Evolutionary conservation across 2,797 vertebrate species (phyloP).

Genomic region (Sphaeramia orbicularis): DNA sequence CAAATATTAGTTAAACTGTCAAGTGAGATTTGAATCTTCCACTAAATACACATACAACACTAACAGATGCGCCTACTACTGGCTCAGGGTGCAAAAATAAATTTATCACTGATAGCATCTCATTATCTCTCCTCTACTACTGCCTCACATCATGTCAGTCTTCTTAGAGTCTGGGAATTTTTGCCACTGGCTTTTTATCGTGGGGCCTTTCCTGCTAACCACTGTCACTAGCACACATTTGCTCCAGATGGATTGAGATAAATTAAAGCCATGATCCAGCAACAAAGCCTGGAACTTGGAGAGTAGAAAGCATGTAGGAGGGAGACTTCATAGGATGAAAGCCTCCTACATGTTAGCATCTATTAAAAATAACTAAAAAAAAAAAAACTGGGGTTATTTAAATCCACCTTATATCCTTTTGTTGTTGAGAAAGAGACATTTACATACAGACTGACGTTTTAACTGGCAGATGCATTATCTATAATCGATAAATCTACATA

Average conservation of each 20-base stretch:
- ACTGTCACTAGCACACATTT: constrained; percentile 68
- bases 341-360: constrained; percentile 34
- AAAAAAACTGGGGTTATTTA: not conserved
- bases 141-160: constrained; percentile 31
- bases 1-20: too few species aligned
- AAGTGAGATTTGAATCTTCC: too few species aligned
- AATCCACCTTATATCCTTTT: not conserved
- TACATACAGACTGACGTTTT: not conserved
- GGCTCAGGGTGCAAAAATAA: too few species aligned
- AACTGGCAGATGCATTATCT: too few species aligned
- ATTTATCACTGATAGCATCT: too few species aligned
- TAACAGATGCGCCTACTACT: too few species aligned
- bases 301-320: constrained; percentile 33
- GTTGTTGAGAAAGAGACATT: constrained; percentile 2
- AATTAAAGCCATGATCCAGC: constrained; percentile 59
- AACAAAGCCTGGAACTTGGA: constrained; percentile 48
- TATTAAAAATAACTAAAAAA: constrained; percentile 29
- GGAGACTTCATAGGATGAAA: constrained; percentile 2
- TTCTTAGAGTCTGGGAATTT: constrained; percentile 52
- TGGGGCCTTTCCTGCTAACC: constrained; percentile 43
- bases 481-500: too few species aligned
- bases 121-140: constrained; percentile 17
- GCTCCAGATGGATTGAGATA: constrained; percentile 64
- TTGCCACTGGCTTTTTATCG: constrained; percentile 56
- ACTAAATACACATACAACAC: too few species aligned